Evolutionary conservation across 2,797 vertebrate species (phyloP).

Genomic region (Echiichthys vipera): DNA sequence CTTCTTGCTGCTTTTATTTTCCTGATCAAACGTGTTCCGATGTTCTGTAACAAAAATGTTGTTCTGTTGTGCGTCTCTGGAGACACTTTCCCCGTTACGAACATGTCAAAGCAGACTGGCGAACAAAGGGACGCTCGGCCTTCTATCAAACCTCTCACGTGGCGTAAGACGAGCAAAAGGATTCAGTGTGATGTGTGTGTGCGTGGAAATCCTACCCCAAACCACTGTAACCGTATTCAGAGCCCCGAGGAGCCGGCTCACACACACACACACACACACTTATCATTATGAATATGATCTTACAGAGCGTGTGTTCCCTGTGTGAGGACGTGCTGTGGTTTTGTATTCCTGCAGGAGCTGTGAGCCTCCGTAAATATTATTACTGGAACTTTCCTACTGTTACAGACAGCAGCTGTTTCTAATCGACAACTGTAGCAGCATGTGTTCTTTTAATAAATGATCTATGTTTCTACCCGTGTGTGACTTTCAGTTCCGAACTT

Average conservation of each 20-base stretch:
- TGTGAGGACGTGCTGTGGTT: conserved; percentile 33
- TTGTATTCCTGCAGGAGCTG: conserved; percentile 40
- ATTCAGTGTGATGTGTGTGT: not conserved
- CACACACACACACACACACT: conserved; percentile 9
- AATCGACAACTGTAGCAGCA: conserved; percentile 66
- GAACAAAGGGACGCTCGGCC: not conserved
- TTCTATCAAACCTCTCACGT: not conserved
- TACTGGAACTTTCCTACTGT: conserved; percentile 44
- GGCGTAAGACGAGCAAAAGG: not conserved
- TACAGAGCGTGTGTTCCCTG: conserved; percentile 14
- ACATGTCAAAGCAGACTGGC: not conserved
- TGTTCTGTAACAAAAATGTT: not conserved
- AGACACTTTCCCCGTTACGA: not conserved
- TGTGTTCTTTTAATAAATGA: conserved; percentile 74
- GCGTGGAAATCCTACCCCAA: conserved; percentile 1
- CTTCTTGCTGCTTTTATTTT: not conserved
- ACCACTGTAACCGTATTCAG: not conserved
- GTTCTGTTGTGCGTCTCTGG: not conserved
- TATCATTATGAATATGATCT: not conserved
- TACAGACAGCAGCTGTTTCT: conserved; percentile 56
- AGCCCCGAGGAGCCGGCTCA: too few relatives aligned
- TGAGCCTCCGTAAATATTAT: conserved; percentile 18
- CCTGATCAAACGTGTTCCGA: not conserved
- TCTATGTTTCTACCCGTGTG: conserved; percentile 78
- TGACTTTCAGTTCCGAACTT: too few relatives aligned